Conservation (phyloP, 1,140 invertebrate genomes). For the Maniola jurtina region DNA sequence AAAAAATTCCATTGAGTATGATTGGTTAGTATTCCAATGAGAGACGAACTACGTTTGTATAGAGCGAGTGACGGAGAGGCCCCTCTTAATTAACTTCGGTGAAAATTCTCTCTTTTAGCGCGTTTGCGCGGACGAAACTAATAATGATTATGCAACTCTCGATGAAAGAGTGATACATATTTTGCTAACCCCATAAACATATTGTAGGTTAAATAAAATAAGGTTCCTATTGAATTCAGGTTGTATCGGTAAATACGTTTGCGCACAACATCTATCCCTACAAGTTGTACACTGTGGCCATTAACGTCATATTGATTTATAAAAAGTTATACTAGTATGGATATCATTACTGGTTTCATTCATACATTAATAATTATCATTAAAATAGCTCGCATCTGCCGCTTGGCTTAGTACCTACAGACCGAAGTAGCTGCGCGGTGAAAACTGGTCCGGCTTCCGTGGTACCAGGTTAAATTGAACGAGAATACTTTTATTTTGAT, state of each 20-base stretch:
- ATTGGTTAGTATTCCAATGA: no score
- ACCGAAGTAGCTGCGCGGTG: neutral
- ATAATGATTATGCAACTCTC: no score
- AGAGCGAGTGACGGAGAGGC: no score
- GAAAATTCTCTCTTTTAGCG: no score
- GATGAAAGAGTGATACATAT: no score
- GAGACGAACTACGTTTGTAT: no score
- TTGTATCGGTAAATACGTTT: neutral
- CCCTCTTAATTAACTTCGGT: no score
- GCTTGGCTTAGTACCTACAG: neutral
- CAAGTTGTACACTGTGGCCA: neutral
- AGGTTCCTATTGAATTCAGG: no score
- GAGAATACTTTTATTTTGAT: constrained; percentile 34
- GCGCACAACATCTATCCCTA: neutral
- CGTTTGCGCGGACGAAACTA: no score
- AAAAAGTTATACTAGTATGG: constrained; percentile 2
- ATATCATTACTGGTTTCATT: constrained; percentile 4
- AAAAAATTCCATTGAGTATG: no score
- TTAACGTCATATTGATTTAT: constrained; percentile 8
- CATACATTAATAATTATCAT: constrained; percentile 1
- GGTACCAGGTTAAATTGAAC: constrained; percentile 32
- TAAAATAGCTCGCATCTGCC: constrained; percentile 8
- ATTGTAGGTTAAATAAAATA: neutral
- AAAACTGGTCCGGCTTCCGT: constrained; percentile 39
- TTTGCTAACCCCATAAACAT: neutral